Base-by-base conservation (phyloP, 2,797 vertebrate species). In the Poliocrania exsul region DNA sequence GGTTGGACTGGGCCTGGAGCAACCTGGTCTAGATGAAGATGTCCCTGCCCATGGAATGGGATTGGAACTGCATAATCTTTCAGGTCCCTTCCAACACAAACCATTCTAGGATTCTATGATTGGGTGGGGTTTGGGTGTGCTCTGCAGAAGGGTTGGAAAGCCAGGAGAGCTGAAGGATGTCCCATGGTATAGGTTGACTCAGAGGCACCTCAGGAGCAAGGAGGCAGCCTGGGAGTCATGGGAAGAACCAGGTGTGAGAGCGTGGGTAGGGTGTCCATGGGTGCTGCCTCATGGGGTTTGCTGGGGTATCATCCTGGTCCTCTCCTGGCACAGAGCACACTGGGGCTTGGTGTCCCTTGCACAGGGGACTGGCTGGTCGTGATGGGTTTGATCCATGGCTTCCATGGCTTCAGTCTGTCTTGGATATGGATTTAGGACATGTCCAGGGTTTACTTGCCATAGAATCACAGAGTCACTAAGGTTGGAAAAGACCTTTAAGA, bases 161-260 rank as follows among this genome's bases (percentile, higher is more conserved):
- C 42, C 31, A 20, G 24, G 20, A 60, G 17, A 24, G 33, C 38
- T 74, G 16, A 49, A 49, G 54, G 64, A 16, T 33, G 14, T n/a
- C 23, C 64, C 19, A 17, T 35, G 40, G 21, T 6, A 8, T 14
- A 0, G 0, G 23, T 11, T 50, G 71, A 19, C 40, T 29, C 7
- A 20, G 47, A n/a, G 67, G 54, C 57, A 42, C 0, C 0, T 24
- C 12, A 72, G 17, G 83, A 86, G 46, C 5, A 7, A 81, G 49
- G 83, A 93, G 18, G 9, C 44, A 35, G 12, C 25, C 38, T 14
- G 6, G 64, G 29, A 79, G n/a, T 8, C 40, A 42, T 6, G 10
- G 78, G 53, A 53, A 54, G n/a, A 47, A 49, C 31, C 20, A 18
- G 31, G 1, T 2, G 16, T 51, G 69, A 81, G 29, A 58, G 12